Percentiles rank a stretch among this genome's conserved stretches.
phyloP scores from a whole-genome alignment of 2,888 invertebrate species.

The Meghimatium bilineatum region DNA sequence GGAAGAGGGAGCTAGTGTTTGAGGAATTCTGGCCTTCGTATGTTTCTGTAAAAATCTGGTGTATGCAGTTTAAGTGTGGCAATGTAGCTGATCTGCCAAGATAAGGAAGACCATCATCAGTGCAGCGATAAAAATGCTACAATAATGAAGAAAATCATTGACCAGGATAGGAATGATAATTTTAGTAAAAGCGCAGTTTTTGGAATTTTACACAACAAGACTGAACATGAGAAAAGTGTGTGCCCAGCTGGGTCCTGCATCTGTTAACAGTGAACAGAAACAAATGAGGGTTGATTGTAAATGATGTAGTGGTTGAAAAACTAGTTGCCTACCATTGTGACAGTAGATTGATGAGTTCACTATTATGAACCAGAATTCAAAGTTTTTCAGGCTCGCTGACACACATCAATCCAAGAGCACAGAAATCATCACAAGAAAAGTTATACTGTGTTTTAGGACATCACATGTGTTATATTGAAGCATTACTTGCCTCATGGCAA shows the following conservation, averaged over 20 bases:
- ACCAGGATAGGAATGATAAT: not conserved
- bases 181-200: not conserved
- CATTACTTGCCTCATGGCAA: not conserved
- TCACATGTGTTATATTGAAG: not conserved
- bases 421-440: not conserved
- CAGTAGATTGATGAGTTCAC: not conserved
- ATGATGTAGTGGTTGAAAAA: not conserved
- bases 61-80: not conserved
- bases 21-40: not conserved
- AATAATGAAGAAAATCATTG: conserved; percentile 2
- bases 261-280: not conserved
- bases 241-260: not conserved
- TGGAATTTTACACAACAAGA: conserved; percentile 13
- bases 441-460: not conserved
- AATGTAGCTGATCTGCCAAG: not conserved
- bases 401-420: not conserved
- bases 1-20: conserved; percentile 5
- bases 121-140: not conserved
- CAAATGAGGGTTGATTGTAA: not conserved
- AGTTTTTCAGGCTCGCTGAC: not conserved
- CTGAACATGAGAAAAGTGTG: conserved; percentile 13
- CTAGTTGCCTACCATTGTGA: not conserved
- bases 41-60: not conserved
- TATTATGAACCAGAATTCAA: not conserved
- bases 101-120: too few relatives aligned